A percentile compares a stretch with the other conserved stretches of the same genome.
phyloP scores from a whole-genome alignment of 2,113 vertebrate species.

The Chauna torquata region DNA sequence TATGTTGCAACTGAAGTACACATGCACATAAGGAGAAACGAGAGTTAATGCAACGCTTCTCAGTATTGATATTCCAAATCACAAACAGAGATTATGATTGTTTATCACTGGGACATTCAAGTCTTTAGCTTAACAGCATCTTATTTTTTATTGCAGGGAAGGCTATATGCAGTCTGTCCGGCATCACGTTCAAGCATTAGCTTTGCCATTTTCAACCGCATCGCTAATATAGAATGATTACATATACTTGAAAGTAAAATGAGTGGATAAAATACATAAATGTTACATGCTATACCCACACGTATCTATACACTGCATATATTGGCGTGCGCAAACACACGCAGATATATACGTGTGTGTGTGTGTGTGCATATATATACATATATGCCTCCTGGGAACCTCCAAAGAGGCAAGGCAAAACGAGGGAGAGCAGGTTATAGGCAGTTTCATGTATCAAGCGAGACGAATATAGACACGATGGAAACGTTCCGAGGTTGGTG shows the following conservation, averaged over 20 bases:
- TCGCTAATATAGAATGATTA: neutral
- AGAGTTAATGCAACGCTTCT: neutral
- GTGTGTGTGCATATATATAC: too few relatives aligned
- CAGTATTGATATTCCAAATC: neutral
- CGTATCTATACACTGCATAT: neutral
- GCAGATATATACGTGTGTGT: accelerated
- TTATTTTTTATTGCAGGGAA: neutral
- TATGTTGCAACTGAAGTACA: neutral
- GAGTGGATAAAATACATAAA: neutral
- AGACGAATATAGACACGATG: neutral
- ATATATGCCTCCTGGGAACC: neutral
- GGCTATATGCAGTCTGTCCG: neutral
- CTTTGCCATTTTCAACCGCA: neutral
- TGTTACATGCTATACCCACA: neutral
- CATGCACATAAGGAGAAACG: neutral
- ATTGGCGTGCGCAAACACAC: neutral
- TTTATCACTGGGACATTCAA: neutral
- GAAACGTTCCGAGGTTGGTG: neutral
- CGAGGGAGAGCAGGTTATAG: neutral
- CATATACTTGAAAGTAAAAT: neutral
- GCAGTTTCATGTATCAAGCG: neutral
- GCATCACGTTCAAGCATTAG: neutral
- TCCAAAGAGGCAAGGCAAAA: neutral
- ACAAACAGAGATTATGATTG: neutral
- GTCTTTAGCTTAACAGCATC: neutral